Base-by-base conservation (phyloP, 2,888 invertebrate species). In the Tetragnatha montana region DNA sequence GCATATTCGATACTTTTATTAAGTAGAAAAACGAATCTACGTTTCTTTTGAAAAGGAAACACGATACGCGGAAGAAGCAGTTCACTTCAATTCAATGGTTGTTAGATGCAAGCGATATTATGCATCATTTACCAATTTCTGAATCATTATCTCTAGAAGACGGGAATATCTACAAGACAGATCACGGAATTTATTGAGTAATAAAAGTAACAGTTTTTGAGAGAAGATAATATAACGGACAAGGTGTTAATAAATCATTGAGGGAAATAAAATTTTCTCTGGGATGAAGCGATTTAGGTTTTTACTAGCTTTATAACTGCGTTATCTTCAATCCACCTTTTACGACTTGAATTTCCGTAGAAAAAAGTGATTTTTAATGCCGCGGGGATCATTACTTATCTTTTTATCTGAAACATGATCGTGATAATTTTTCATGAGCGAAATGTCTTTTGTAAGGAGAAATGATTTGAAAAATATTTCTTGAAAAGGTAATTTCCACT, bases 41-140 rank as follows among this genome's bases (percentile, higher is more conserved):
- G 12, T 60, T 60, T 10, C 60, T 60, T 60, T 8, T 4, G 17
- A 60, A 60, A 17, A 60, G 60, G 60, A 60, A 60, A 60, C 60
- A 60, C 12, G 60, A 60, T 60, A 60, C 4, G 60, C 60, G 60
- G 4, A 17, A 60, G 60, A 10, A 60, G 12, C 60, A 60, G 17
- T 60, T 60, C 60, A 60, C 14, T 60, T 60, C 60, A 60, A 17
- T 60, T 60, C 12, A 10, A 60, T 60, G 60, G 12, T 60, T 60
- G 60, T 60, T 17, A 60, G 60, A 60, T 8, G 8, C 60, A 60
- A 10, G 10, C 60, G 60, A 60, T 60, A 60, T 60, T 60, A 60
- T 60, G 60, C 60, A 60, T 60, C 60, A 60, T 60, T 60, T 60
- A 60, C 60, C 60, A 60, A 60, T 60, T 60, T 60, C 60, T 60